These are phyloP conservation scores for Plectrocnemia conspersa DNA, from an alignment of 1,140 invertebrate species.

Conservation along the genomic window DNA sequence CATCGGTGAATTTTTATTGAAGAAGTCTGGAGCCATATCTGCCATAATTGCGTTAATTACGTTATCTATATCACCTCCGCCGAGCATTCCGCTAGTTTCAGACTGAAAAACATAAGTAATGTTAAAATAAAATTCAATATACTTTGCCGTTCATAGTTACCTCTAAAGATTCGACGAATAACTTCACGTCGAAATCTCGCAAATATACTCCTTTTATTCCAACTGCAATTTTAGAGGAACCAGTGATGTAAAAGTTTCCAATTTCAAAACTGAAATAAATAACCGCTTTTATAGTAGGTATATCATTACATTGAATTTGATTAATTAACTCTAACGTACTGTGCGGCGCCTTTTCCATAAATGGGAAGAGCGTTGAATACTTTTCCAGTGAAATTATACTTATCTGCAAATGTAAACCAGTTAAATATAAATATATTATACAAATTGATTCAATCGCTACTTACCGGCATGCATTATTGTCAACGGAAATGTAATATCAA, in stretches of 20 bases:
- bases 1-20: conserved; percentile 34
- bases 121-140: neutral
- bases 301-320: neutral
- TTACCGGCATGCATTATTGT: conserved; percentile 28
- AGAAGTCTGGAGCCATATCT: conserved; percentile 42
- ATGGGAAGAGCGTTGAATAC: conserved; percentile 39
- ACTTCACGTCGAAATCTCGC: conserved; percentile 11
- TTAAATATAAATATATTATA: conserved; percentile 1
- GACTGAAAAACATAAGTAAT: conserved; percentile 33
- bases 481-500: conserved; percentile 25
- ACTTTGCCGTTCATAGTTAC: conserved; percentile 11
- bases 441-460: neutral
- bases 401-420: conserved; percentile 36
- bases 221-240: conserved; percentile 8
- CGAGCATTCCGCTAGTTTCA: conserved; percentile 39
- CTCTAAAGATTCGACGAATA: conserved; percentile 18
- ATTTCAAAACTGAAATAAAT: conserved; percentile 31
- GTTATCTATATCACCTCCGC: conserved; percentile 43
- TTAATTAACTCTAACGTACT: conserved; percentile 37
- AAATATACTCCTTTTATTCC: conserved; percentile 6
- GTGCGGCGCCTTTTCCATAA: conserved; percentile 38
- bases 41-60: conserved; percentile 43
- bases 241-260: conserved; percentile 14
- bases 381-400: conserved; percentile 40
- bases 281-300: conserved; percentile 9